These are phyloP conservation scores for Balanococcus diminutus DNA, from an alignment of 2,888 invertebrate species.

Conservation along the genomic window DNA sequence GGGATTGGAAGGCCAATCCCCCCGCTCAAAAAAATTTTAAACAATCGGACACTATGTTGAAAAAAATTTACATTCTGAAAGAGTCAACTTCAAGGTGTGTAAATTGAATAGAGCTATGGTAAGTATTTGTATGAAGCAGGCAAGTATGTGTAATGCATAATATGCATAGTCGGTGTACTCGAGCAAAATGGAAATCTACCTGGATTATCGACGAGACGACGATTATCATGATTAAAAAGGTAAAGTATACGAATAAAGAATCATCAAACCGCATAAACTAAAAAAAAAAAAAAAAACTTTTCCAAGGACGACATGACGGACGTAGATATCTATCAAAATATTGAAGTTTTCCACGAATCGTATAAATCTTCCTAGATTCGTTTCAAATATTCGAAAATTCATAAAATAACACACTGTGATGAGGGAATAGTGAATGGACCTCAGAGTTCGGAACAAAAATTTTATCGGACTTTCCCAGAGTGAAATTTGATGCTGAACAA, in stretches of 20 bases:
- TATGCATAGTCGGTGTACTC: neutral
- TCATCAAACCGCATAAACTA: conserved; percentile 1
- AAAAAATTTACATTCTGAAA: too few relatives aligned
- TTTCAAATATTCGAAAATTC: neutral
- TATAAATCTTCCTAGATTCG: neutral
- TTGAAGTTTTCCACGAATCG: neutral
- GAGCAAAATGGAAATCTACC: neutral
- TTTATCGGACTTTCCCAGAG: too few relatives aligned
- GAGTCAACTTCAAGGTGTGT: too few relatives aligned
- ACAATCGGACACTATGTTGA: too few relatives aligned
- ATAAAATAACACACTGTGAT: too few relatives aligned
- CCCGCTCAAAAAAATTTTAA: too few relatives aligned
- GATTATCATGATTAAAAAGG: conserved; percentile 12
- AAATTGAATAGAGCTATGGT: neutral
- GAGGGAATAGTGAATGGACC: too few relatives aligned
- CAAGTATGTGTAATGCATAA: neutral
- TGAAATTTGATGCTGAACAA: too few relatives aligned
- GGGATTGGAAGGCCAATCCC: too few relatives aligned
- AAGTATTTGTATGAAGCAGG: neutral
- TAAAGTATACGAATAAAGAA: neutral
- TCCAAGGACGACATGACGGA: neutral
- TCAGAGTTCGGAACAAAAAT: too few relatives aligned
- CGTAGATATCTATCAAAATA: neutral
- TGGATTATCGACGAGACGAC: neutral
- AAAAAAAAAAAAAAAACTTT: neutral